Percentiles rank a stretch among this genome's conserved stretches.
phyloP scores from a whole-genome alignment of 2,113 vertebrate genomes.

The Silurus glanis region DNA sequence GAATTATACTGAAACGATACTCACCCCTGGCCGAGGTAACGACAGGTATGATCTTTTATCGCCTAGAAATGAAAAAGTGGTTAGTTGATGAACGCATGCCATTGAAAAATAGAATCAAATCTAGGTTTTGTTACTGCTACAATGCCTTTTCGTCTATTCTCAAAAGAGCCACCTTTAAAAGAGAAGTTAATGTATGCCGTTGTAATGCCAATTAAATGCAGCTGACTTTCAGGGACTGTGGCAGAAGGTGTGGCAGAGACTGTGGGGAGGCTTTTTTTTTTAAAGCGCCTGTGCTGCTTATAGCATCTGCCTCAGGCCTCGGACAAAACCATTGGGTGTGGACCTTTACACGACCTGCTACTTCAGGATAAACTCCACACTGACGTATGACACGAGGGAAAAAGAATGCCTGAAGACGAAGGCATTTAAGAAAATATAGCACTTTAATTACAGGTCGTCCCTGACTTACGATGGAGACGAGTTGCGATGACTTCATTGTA shows the following conservation, averaged over 20 bases:
- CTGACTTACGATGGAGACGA: too few relatives aligned
- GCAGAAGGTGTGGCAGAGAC: too few relatives aligned
- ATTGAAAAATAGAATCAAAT: background rate
- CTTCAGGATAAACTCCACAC: slow-evolving; percentile 8
- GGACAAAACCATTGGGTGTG: background rate
- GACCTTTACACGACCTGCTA: background rate
- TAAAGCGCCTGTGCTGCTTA: slow-evolving; percentile 13
- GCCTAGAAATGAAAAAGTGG: slow-evolving; percentile 71
- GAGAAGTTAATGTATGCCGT: slow-evolving; percentile 13
- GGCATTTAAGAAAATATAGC: background rate
- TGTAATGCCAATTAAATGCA: slow-evolving; percentile 30
- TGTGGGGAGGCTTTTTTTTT: background rate
- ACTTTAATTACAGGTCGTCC: too few relatives aligned
- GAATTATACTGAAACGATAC: slow-evolving; percentile 58
- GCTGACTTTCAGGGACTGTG: background rate
- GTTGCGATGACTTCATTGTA: too few relatives aligned
- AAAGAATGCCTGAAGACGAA: background rate
- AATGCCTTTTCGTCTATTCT: background rate
- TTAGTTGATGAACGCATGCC: background rate
- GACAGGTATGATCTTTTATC: slow-evolving; percentile 94
- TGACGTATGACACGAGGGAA: background rate
- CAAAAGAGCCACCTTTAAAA: background rate
- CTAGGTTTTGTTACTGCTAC: background rate
- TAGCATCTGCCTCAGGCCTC: background rate
- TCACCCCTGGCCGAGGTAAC: slow-evolving; percentile 92